Evolutionary conservation across 2,888 invertebrate species (phyloP).

Genomic region (Euproctis similis): DNA sequence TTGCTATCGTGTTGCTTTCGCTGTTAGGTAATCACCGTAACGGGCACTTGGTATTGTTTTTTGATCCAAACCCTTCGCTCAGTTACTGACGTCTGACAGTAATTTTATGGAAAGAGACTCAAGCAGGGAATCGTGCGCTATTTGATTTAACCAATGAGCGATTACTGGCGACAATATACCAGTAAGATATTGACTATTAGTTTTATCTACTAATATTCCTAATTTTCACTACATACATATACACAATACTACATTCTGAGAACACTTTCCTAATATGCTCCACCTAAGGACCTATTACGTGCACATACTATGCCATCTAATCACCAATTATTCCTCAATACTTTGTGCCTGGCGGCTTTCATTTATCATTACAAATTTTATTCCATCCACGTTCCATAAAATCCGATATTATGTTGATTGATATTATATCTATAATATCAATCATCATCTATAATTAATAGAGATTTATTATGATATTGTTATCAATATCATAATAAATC

Average conservation of each 20-base stretch:
- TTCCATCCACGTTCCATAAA: not conserved
- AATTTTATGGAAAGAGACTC: no score
- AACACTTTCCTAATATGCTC: not conserved
- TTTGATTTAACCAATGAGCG: no score
- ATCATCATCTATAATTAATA: not conserved
- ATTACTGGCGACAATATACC: no score
- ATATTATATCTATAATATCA: no score
- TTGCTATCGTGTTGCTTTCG: no score
- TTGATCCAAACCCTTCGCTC: no score
- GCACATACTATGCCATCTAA: no score
- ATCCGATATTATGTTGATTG: not conserved
- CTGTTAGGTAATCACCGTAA: no score
- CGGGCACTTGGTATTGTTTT: no score
- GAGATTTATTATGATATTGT: not conserved
- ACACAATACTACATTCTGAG: not conserved
- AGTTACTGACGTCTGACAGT: no score
- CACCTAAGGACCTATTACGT: not conserved
- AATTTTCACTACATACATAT: not conserved
- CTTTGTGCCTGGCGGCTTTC: slow-evolving; percentile 1
- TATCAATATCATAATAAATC: not conserved
- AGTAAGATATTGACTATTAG: slow-evolving; percentile 3
- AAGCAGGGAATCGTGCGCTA: no score
- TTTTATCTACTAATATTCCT: not conserved
- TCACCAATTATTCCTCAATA: not conserved
- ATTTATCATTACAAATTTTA: not conserved